These are phyloP conservation scores for Sialia sialis DNA, from an alignment of 2,113 vertebrate genomes.

Conservation along the genomic window DNA sequence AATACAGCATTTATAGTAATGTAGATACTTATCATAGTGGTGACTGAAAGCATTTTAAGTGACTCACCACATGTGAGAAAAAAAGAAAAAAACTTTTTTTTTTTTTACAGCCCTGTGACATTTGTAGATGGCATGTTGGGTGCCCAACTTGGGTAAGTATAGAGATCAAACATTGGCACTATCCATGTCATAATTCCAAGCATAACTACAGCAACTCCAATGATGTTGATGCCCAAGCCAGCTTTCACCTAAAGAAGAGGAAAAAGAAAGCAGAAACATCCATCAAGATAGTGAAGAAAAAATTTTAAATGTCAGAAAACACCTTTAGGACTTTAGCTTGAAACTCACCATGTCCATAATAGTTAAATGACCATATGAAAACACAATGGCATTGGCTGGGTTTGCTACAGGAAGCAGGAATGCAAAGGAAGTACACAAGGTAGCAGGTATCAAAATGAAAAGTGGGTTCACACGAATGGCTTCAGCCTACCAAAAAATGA, in stretches of 20 bases:
- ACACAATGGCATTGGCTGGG: slow-evolving; percentile 90
- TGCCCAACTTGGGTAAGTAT: slow-evolving; percentile 85
- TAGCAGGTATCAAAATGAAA: slow-evolving; percentile 86
- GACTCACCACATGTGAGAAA: not conserved
- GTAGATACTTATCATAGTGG: not conserved
- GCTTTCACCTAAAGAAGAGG: slow-evolving; percentile 85
- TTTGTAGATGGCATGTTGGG: slow-evolving; percentile 61
- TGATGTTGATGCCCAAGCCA: slow-evolving; percentile 86
- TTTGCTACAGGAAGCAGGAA: slow-evolving; percentile 91
- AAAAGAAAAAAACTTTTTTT: not conserved
- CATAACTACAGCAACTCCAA: slow-evolving; percentile 84
- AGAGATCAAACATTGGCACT: slow-evolving; percentile 79
- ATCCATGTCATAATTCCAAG: slow-evolving; percentile 85
- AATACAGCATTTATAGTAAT: not conserved
- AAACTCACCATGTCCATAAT: slow-evolving; percentile 87
- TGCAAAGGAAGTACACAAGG: slow-evolving; percentile 89
- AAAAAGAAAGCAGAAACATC: not conserved
- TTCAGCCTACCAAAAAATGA: slow-evolving; percentile 77
- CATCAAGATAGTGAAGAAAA: not conserved
- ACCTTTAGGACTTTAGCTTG: not conserved
- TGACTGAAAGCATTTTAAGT: not conserved
- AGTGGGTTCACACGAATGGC: slow-evolving; percentile 87
- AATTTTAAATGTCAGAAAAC: not conserved
- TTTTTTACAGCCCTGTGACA: slow-evolving; percentile 67
- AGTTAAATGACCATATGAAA: slow-evolving; percentile 85